Conservation (phyloP, 2,888 invertebrate genomes). For the Diarsia brunnea region DNA sequence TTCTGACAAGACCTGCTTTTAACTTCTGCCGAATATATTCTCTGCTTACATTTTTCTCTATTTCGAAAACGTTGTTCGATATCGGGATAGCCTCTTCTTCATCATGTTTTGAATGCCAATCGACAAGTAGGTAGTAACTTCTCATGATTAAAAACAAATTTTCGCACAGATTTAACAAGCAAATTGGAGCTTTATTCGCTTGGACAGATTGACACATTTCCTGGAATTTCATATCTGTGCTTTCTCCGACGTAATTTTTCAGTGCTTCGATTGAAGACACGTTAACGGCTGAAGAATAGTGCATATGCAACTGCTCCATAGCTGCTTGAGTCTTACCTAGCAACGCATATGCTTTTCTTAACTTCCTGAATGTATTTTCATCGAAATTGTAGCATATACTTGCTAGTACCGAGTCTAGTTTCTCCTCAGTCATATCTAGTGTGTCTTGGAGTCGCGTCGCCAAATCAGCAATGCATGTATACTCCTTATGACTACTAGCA, state of each 20-base stretch:
- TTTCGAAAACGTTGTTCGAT: constrained; percentile 85
- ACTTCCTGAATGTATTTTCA: constrained; percentile 94
- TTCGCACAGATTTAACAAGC: constrained; percentile 96
- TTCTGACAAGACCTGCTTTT: constrained; percentile 95
- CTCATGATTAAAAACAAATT: constrained; percentile 95
- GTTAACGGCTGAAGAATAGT: constrained; percentile 98
- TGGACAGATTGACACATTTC: constrained; percentile 93
- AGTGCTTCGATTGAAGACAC: constrained; percentile 93
- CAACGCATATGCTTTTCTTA: constrained; percentile 96
- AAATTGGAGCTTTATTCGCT: constrained; percentile 88
- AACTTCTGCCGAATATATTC: constrained; percentile 96
- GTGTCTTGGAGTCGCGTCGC: constrained; percentile 97
- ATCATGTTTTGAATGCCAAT: constrained; percentile 93
- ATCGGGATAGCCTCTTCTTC: constrained; percentile 75
- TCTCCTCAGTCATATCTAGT: constrained; percentile 97
- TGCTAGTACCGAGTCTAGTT: constrained; percentile 96
- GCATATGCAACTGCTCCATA: constrained; percentile 98
- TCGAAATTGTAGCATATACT: constrained; percentile 95
- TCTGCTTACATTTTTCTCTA: constrained; percentile 93
- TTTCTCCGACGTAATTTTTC: constrained; percentile 86
- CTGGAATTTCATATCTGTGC: constrained; percentile 92
- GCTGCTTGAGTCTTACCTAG: constrained; percentile 97
- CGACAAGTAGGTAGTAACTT: constrained; percentile 94
- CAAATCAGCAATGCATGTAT: constrained; percentile 97
- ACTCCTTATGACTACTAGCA: constrained; percentile 96